Evolutionary conservation across 2,888 invertebrate genomes (phyloP), one percentile per base, ranked within the genome.

Genomic region (Hybos culiciformis): DNA sequence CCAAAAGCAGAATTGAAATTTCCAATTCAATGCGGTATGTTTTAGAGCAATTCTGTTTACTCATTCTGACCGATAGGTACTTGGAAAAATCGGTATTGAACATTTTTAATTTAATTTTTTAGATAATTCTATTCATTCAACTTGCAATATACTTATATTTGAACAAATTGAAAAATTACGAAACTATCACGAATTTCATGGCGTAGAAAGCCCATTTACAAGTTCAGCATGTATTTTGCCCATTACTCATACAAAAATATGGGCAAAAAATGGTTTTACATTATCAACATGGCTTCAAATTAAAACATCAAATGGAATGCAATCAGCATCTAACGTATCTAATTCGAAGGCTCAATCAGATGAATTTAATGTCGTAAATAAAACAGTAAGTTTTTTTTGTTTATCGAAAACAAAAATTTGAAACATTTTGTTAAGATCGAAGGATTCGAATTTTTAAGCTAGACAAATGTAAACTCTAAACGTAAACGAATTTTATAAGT

Each of bases 241-340:
- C 3, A 54, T 67, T 12, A 60, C 61, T 2, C 54, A 60, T 46
- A 52, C 58, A 1, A 57, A 57, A 4, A 46, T 66, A 5, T 67
- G 64, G 62, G 55, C 54, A 8, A 54, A 51, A 17, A 57, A 61
- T 3, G 67, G 66, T 0, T 51, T 64, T 19, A 65, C 63, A 0
- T 37, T 64, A 5, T 61, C 67, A 1, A 44, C 62, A 1, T 66
- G 66, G 66, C 48, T 65, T 41, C 58, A 63, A 46, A 42, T 62
- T 3, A 60, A 61, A 41, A 53, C 53, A 32, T 32, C 32, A 32
- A 5, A 17, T 31, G 11, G 14, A 31, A 31, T 32, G n/a, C 15
- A 15, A 17, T 32, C 32, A 32, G 17, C 6, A 24, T 8, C 6
- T 32, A 32, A 15, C 17, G 3, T 15, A 32, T 32, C 2, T 17